Evolutionary conservation across 2,888 invertebrate species (phyloP), one percentile per base, ranked within the genome.

Genomic region (Drosophila maculinotata): DNA sequence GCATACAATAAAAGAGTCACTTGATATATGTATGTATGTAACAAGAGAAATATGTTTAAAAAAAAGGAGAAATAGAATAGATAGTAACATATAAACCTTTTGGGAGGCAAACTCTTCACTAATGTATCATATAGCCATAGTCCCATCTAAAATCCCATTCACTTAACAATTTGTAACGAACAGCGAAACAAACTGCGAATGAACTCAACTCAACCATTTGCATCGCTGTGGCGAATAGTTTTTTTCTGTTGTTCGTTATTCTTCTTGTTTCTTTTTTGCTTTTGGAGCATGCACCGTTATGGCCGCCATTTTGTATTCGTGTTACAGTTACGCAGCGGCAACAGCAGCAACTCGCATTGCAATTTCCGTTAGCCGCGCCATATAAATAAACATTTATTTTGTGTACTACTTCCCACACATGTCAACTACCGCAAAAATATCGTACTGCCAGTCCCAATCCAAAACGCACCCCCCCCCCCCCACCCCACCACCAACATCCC

Each of bases 311-410:
- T 82, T 87, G 77, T 76, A 65, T 82, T 69, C 62, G 69, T 57
- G 59, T 68, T 79, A 65, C 72, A 64, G 69, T 68, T 82, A 73
- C 57, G 57, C 48, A 60, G 60, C 23, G 15, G 44, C 65, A 56
- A 36, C 38, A 31, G 33, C 20, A 25, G n/a, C 28, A 51, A 60
- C 73, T 78, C 60, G 68, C 70, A 73, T 73, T 85, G 83, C 88
- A 82, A 87, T 82, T 87, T 82, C 88, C 83, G 82, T 62, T 79
- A 65, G 67, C 58, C 42, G 67, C 69, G 74, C 79, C 82, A 85
- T 76, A 86, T 75, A 87, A 87, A 87, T 81, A 84, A 81, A 80
- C 80, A 80, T 80, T 80, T 80, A 76, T 80, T 80, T 81, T 66
- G 74, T 84, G 81, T 79, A 58, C 76, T 76, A 78, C 60, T 81